These are phyloP conservation scores for Garrulus glandarius DNA, from an alignment of 2,797 vertebrate genomes.

Conservation along the genomic window DNA sequence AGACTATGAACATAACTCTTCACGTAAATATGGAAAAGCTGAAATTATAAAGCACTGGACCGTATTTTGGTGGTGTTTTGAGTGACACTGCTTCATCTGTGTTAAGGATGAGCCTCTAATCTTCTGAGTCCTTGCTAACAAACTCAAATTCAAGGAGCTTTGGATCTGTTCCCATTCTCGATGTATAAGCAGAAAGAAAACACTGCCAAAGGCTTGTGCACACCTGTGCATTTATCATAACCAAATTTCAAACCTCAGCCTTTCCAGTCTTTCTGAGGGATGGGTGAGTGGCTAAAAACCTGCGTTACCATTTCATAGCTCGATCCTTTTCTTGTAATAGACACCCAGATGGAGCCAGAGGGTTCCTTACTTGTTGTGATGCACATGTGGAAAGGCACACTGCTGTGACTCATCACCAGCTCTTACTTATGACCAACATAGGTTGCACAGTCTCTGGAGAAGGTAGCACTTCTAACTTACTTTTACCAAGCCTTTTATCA, in stretches of 20 bases:
- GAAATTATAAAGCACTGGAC: not conserved
- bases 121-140: not conserved
- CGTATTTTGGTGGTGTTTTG: not conserved
- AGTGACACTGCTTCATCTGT: not conserved
- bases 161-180: not conserved
- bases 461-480: not conserved
- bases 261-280: not conserved
- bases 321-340: not conserved
- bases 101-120: not conserved
- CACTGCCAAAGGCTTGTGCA: not conserved
- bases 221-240: not conserved
- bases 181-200: not conserved
- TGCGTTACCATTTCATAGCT: not conserved
- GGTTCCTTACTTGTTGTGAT: not conserved
- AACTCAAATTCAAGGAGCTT: not conserved
- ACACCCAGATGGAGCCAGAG: not conserved
- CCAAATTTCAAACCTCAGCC: not conserved
- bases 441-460: not conserved
- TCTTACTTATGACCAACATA: not conserved
- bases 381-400: not conserved
- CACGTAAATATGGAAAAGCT: not conserved
- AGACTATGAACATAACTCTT: not conserved
- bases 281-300: not conserved
- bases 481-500: not conserved
- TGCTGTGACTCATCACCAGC: not conserved